These are phyloP conservation scores for Anarhynchus alexandrinus DNA, from an alignment of 2,113 vertebrate genomes.

Conservation along the genomic window DNA sequence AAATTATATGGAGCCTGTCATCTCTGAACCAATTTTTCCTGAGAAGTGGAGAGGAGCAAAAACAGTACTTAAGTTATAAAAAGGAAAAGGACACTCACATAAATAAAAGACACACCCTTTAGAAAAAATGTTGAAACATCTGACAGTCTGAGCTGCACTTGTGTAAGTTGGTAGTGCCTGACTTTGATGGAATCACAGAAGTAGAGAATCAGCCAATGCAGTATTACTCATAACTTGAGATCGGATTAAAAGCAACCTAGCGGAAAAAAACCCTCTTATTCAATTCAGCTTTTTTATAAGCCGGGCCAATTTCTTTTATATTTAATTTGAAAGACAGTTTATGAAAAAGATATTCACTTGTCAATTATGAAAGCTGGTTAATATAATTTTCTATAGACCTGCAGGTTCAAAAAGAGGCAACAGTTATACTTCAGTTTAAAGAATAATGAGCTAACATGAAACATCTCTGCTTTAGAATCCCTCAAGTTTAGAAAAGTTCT, in stretches of 20 bases:
- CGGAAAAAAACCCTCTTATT: background rate
- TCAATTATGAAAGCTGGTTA: background rate
- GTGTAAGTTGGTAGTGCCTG: background rate
- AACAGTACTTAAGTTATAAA: background rate
- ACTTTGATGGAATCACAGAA: background rate
- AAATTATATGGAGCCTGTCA: background rate
- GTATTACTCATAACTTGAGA: background rate
- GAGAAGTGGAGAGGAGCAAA: background rate
- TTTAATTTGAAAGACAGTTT: conserved; percentile 3
- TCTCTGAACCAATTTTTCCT: background rate
- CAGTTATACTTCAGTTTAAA: background rate
- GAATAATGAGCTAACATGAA: background rate
- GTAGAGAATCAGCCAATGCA: background rate
- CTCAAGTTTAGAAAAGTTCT: background rate
- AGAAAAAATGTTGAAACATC: background rate
- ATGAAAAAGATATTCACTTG: background rate
- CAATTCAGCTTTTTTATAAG: background rate
- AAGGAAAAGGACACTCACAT: background rate
- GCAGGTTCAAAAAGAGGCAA: background rate
- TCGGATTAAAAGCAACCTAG: background rate
- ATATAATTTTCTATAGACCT: background rate
- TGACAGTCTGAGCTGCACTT: background rate
- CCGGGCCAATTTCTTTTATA: background rate
- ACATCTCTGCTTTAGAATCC: background rate
- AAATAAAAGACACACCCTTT: background rate